Evolutionary conservation across 2,888 invertebrate genomes (phyloP).

Genomic region (Drosophila greeni): DNA sequence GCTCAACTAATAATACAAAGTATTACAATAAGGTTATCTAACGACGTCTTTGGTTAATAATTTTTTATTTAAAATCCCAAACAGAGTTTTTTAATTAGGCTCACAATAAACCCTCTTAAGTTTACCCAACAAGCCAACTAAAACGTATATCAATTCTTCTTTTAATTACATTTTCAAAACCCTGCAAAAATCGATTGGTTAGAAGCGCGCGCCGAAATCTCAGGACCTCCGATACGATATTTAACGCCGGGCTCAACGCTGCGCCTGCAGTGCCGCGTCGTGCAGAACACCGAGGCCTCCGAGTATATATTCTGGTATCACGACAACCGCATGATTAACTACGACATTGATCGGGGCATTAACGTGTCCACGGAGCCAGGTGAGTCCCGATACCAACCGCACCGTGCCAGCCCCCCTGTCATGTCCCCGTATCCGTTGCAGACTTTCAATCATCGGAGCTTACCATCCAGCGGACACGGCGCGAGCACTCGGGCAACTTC

Average conservation of each 20-base stretch:
- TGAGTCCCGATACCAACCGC: conserved; percentile 75
- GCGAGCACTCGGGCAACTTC: conserved; percentile 90
- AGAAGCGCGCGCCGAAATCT: conserved; percentile 93
- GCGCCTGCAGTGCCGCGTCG: conserved; percentile 88
- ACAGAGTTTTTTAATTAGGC: not conserved
- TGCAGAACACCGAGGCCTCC: conserved; percentile 91
- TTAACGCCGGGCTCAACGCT: conserved; percentile 91
- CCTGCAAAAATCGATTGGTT: conserved; percentile 48
- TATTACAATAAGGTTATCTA: no score
- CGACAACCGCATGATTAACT: conserved; percentile 95
- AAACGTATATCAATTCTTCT: not conserved
- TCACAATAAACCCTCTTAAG: not conserved
- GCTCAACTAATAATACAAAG: no score
- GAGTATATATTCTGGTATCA: conserved; percentile 93
- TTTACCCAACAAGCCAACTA: not conserved
- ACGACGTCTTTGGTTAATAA: not conserved
- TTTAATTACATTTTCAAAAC: not conserved
- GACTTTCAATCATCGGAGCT: conserved; percentile 79
- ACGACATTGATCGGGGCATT: conserved; percentile 90
- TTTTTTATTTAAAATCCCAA: no score
- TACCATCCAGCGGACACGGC: conserved; percentile 80
- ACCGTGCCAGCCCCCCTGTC: not conserved
- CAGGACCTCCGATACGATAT: conserved; percentile 91
- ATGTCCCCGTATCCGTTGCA: conserved; percentile 46
- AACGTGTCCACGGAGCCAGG: conserved; percentile 90